These are phyloP conservation scores for Phortica okadai DNA, from an alignment of 2,888 invertebrate species.

Conservation along the genomic window DNA sequence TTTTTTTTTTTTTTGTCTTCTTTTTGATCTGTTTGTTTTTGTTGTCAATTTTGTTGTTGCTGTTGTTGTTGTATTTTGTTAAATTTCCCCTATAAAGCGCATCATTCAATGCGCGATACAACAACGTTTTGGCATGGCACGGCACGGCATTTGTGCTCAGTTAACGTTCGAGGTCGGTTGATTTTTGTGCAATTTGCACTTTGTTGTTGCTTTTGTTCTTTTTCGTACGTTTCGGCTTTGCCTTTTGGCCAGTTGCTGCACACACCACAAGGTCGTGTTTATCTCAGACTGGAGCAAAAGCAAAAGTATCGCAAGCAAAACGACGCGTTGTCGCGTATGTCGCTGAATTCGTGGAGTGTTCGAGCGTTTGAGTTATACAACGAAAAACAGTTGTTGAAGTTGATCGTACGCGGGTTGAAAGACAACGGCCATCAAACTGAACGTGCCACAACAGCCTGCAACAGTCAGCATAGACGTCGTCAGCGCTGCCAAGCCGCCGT, in stretches of 20 bases:
- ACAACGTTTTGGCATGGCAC: neutral
- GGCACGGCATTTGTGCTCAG: constrained; percentile 22
- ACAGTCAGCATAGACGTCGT: neutral
- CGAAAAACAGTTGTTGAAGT: neutral
- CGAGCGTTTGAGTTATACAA: constrained; percentile 51
- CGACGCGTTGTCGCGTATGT: constrained; percentile 11
- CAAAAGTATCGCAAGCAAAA: neutral
- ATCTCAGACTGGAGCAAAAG: constrained; percentile 26
- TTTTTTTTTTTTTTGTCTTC: neutral
- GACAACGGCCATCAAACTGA: constrained; percentile 61
- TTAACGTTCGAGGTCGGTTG: constrained; percentile 31
- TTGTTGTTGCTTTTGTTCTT: constrained; percentile 2
- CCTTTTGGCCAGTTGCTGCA: neutral
- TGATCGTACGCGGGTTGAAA: neutral
- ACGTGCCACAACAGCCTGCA: constrained; percentile 43
- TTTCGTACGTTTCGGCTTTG: neutral
- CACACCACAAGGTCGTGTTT: neutral
- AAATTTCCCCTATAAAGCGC: constrained; percentile 6
- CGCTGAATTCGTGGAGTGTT: neutral
- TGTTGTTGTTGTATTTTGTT: neutral
- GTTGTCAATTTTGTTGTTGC: constrained; percentile 38
- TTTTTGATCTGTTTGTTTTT: neutral
- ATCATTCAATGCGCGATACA: neutral
- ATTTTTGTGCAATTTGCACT: constrained; percentile 7
- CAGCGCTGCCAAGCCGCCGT: constrained; percentile 72